Conservation (phyloP, 2,888 invertebrate genomes). For the Pilophorus perplexus region DNA sequence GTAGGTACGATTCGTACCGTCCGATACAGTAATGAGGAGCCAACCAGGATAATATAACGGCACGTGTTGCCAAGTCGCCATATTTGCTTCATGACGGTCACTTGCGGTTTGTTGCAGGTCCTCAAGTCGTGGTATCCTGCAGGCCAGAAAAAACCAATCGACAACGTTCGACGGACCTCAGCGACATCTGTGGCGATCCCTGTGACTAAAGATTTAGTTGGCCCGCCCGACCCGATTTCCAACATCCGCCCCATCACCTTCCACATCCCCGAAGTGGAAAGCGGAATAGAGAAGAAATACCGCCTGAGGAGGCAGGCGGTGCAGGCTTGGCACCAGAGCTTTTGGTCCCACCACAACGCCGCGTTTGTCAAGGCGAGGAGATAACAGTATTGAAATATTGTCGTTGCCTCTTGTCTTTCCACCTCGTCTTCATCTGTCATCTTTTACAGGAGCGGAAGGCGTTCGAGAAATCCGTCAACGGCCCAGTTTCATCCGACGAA, state of each 20-base stretch:
- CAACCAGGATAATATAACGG: no score
- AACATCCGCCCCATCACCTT: slow-evolving; percentile 73
- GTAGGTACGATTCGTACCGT: no score
- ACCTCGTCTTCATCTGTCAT: not conserved
- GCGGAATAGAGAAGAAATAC: slow-evolving; percentile 62
- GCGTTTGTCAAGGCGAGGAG: slow-evolving; percentile 65
- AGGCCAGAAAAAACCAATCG: slow-evolving; percentile 1
- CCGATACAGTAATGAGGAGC: no score
- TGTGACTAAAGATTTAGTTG: slow-evolving; percentile 61
- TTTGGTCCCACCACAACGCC: slow-evolving; percentile 78
- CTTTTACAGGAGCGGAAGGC: slow-evolving; percentile 54
- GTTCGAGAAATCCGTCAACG: slow-evolving; percentile 53
- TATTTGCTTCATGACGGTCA: no score
- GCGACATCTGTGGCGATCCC: slow-evolving; percentile 10
- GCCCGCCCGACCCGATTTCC: slow-evolving; percentile 76
- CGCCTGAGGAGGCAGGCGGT: slow-evolving; percentile 65
- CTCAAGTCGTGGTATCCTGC: slow-evolving; percentile 33
- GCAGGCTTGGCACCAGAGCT: slow-evolving; percentile 79
- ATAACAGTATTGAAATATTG: not conserved
- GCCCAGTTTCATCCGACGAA: slow-evolving; percentile 69
- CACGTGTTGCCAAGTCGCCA: no score
- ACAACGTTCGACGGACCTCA: slow-evolving; percentile 17
- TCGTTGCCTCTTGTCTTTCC: not conserved
- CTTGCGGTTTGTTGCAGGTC: slow-evolving; percentile 17
- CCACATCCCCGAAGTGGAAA: slow-evolving; percentile 64